Base-by-base conservation (phyloP, 2,797 vertebrate genomes). In the Coregonus sp. region DNA sequence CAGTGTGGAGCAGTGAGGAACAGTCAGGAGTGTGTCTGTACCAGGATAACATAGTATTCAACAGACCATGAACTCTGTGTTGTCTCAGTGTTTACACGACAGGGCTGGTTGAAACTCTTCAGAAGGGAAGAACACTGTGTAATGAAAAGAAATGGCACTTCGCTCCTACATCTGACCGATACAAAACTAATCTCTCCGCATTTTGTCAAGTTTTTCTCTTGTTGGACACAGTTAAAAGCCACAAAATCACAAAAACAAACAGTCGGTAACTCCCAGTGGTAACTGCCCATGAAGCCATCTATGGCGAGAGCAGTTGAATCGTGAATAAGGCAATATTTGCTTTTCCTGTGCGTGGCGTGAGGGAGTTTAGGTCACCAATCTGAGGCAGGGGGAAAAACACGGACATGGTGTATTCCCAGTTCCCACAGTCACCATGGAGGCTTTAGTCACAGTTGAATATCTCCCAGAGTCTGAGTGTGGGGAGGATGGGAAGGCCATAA, bases 111-210 rank as follows among this genome's bases (percentile, higher is more conserved):
- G 51, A 75, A 85, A 83, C 56, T 76, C 75, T 81, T 87, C 77
- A 88, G 25, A 86, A 85, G 78, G 59, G n/a, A n/a, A 33, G 33
- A 25, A 5, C 1, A 78, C 75, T 81, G 70, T 74, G 86, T 87
- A 82, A 89, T 88, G 88, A 87, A 88, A 89, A 89, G 85, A 87
- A 86, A 85, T 71, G 72, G 67, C 72, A 75, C n/a, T 16, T 75
- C 81, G 76, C 72, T 74, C 47, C 75, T 74, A 84, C 86, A 83
- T 74, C 51, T 82, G 80, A 74, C 78, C 76, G 75, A 82, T 76
- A 85, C 59, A 83, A 86, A 82, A 51, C 59, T 0, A 80, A 80
- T 85, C 71, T 85, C 77, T 59, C 29, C 7, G 65, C 67, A 33
- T 29, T 11, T 75, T 29, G 56, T 75, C 63, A 52, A 31, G 3